These are phyloP conservation scores for Oligia latruncula DNA, from an alignment of 2,888 invertebrate genomes.

Conservation along the genomic window DNA sequence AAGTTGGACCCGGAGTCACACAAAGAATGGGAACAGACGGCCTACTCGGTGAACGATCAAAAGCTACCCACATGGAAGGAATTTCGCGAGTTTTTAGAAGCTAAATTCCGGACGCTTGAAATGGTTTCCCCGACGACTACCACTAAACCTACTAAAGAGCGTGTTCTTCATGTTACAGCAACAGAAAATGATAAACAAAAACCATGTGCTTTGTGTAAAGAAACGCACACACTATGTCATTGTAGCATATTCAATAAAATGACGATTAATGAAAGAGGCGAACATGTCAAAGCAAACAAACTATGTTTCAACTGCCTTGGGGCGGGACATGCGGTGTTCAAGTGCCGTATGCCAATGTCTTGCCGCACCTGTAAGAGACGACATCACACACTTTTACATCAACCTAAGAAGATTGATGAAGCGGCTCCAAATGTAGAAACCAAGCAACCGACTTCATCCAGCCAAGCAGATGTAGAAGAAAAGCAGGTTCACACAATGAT, in stretches of 20 bases:
- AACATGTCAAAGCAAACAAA: conserved; percentile 16
- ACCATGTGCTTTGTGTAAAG: not conserved
- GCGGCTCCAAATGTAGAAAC: not conserved
- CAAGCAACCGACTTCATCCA: conserved; percentile 8
- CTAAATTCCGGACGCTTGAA: not conserved
- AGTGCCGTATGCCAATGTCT: not conserved
- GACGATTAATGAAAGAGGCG: not conserved
- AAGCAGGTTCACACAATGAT: not conserved
- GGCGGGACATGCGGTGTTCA: not conserved
- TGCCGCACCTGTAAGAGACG: not conserved
- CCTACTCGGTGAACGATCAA: not conserved
- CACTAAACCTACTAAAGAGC: not conserved
- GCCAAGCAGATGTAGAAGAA: not conserved
- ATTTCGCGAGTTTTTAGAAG: not conserved
- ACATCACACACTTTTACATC: conserved; percentile 10
- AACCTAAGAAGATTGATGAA: conserved; percentile 11
- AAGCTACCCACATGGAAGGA: conserved; percentile 3
- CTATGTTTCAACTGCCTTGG: conserved; percentile 15
- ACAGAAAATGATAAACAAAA: not conserved
- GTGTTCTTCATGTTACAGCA: not conserved
- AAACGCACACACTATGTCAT: not conserved
- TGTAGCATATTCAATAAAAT: not conserved
- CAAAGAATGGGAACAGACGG: conserved; percentile 22
- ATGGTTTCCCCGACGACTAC: conserved; percentile 2
- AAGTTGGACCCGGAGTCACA: conserved; percentile 33